These are phyloP conservation scores for Tachina lurida DNA, from an alignment of 2,888 invertebrate species.

Conservation along the genomic window DNA sequence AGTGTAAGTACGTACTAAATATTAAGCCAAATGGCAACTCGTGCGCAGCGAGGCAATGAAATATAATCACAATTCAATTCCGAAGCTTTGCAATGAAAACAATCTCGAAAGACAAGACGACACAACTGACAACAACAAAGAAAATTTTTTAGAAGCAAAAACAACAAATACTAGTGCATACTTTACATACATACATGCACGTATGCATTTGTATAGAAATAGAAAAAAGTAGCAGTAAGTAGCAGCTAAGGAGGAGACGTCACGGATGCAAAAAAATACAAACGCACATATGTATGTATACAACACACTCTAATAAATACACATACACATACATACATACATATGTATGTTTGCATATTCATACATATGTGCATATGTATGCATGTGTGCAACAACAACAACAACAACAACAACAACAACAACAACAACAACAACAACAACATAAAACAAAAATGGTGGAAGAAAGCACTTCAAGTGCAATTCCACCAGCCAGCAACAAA, in stretches of 20 bases:
- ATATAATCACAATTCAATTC: slow-evolving; percentile 73
- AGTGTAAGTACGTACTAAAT: slow-evolving; percentile 51
- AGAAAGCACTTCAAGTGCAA: slow-evolving; percentile 72
- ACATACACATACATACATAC: too few relatives aligned
- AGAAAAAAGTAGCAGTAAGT: slow-evolving; percentile 51
- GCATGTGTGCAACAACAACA: slow-evolving; percentile 3
- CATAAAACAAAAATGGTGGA: slow-evolving; percentile 55
- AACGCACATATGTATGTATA: slow-evolving; percentile 2
- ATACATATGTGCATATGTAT: too few relatives aligned
- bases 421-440: neutral
- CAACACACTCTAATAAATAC: too few relatives aligned
- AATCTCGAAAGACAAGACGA: slow-evolving; percentile 64
- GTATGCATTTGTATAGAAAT: slow-evolving; percentile 19
- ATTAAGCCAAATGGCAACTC: slow-evolving; percentile 73
- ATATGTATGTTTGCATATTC: too few relatives aligned
- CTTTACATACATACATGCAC: neutral
- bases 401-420: too few relatives aligned
- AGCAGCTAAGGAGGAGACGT: slow-evolving; percentile 51
- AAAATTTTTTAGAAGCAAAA: slow-evolving; percentile 40
- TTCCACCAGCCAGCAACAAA: slow-evolving; percentile 63
- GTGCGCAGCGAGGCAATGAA: slow-evolving; percentile 74
- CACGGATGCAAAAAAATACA: slow-evolving; percentile 45
- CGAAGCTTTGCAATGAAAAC: slow-evolving; percentile 55
- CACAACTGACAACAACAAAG: slow-evolving; percentile 49
- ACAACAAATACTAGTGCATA: slow-evolving; percentile 28